Base-by-base conservation (phyloP, 2,113 vertebrate genomes). In the Pelvicachromis taeniatus region DNA sequence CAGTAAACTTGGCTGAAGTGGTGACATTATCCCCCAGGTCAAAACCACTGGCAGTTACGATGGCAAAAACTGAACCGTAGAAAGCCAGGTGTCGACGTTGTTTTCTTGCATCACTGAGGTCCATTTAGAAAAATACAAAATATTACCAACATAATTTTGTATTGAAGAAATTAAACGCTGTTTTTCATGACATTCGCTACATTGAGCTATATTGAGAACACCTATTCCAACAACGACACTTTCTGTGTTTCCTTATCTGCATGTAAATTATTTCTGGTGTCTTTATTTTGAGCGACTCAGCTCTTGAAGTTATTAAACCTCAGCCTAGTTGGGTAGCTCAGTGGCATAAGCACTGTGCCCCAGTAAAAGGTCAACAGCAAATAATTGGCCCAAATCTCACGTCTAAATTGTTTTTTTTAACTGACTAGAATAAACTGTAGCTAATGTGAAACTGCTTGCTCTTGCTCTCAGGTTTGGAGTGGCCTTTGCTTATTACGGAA, bases 401-500 rank as follows among this genome's bases (percentile, higher is more conserved):
- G 3, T 70, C 23, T 73, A 29, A 73, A 29, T 29, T 29, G 19
- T 29, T 17, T 73, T 73, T 17, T 73, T 73, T 26, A 73, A 48
- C 40, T 19, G 40, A 73, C 42, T 50, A 50, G 23, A 73, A 31
- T 19, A 73, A 48, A 29, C 9, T 73, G 14, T 19, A 80, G 19
- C 5, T 29, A 56, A 33, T 65, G 14, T 56, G 7, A 59, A 68
- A 31, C 6, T 33, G 26, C 2, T 58, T 45, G 13, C 9, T 77
- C 54, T 7, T 83, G 3, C 68, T 56, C 2, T 1, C 26, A 94
- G 93, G 93, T 92, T 91, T 79, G 89, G 70, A 17, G 75, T 93
- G 58, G 87, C 89, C 26, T 91, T 81, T 29, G 87, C 90, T 1
- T 96, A 95, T 73, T 96, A 95, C 2, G 94, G 93, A 40, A 96